These are phyloP conservation scores for Hybognathus amarus DNA, from an alignment of 2,797 vertebrate genomes.

Conservation along the genomic window DNA sequence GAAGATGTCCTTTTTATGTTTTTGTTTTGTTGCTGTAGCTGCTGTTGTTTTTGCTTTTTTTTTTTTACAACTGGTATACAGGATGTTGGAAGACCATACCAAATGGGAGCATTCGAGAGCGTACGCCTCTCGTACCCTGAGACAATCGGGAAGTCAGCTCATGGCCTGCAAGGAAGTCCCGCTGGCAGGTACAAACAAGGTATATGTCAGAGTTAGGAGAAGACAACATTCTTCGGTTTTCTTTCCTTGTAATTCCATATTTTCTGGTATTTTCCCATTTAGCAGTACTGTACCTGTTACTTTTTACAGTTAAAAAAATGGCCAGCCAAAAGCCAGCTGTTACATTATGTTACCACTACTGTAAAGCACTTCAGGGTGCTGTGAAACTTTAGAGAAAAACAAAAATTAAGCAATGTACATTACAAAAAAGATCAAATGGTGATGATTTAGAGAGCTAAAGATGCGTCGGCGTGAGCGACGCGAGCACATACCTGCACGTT, in stretches of 20 bases:
- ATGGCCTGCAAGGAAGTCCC: constrained; percentile 99
- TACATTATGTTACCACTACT: constrained; percentile 91
- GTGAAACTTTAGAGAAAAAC: constrained; percentile 89
- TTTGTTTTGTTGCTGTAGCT: constrained; percentile 62
- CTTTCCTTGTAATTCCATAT: constrained; percentile 97
- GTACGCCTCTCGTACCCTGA: constrained; percentile 99
- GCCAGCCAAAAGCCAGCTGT: constrained; percentile 92
- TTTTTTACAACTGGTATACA: constrained; percentile 98
- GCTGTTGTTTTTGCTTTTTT: constrained; percentile 57
- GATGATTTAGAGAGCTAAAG: constrained; percentile 54
- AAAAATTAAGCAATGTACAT: constrained; percentile 83
- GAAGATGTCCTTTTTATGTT: constrained; percentile 92
- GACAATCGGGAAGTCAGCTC: constrained; percentile 99
- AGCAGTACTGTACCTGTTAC: constrained; percentile 99
- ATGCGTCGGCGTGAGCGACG: constrained; percentile 53
- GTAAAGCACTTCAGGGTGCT: constrained; percentile 98
- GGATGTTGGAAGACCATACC: constrained; percentile 99
- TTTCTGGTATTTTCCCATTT: constrained; percentile 91
- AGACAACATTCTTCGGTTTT: constrained; percentile 92
- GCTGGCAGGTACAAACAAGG: constrained; percentile 99
- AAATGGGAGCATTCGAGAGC: constrained; percentile 99
- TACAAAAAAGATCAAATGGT: constrained; percentile 80
- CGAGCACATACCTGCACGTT: constrained; percentile 88
- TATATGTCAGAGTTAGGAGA: constrained; percentile 99
- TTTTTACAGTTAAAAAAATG: constrained; percentile 96